These are phyloP conservation scores for Drosophila seclusa DNA, from an alignment of 2,888 invertebrate genomes.

Conservation along the genomic window DNA sequence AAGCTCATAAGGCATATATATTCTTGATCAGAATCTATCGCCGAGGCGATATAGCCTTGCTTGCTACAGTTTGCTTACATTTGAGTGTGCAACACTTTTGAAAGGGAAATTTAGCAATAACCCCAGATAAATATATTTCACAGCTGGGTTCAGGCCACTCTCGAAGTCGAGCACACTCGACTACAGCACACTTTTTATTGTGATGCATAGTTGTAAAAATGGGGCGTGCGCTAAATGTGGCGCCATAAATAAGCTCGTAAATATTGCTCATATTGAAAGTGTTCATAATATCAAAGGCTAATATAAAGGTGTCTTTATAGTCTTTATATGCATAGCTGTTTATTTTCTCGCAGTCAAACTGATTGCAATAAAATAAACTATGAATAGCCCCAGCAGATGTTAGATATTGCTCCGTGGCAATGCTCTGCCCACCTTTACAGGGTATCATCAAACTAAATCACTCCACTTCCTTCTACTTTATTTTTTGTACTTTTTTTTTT, in stretches of 20 bases:
- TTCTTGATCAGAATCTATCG: not conserved
- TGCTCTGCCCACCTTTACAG: conserved; percentile 3
- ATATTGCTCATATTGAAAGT: not conserved
- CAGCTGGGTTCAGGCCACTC: not conserved
- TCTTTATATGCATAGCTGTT: not conserved
- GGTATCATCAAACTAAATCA: conserved; percentile 28
- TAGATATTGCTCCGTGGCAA: not conserved
- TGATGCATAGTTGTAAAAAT: not conserved
- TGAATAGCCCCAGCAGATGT: not conserved
- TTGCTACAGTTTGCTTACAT: not conserved
- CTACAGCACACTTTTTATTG: not conserved
- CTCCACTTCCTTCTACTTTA: not conserved
- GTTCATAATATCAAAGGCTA: not conserved
- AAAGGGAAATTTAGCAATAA: too few species aligned
- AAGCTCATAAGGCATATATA: not conserved
- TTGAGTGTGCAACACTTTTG: not conserved
- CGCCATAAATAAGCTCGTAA: not conserved
- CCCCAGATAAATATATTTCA: not conserved
- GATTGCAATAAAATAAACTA: not conserved
- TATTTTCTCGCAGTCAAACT: not conserved
- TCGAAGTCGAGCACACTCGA: not conserved
- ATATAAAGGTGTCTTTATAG: not conserved
- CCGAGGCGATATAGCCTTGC: too few species aligned
- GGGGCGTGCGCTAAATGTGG: not conserved
- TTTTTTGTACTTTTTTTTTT: conserved; percentile 36